Evolutionary conservation across 2,797 vertebrate species (phyloP), one percentile per base, ranked within the genome.

Genomic region (Clarias pachynema): DNA sequence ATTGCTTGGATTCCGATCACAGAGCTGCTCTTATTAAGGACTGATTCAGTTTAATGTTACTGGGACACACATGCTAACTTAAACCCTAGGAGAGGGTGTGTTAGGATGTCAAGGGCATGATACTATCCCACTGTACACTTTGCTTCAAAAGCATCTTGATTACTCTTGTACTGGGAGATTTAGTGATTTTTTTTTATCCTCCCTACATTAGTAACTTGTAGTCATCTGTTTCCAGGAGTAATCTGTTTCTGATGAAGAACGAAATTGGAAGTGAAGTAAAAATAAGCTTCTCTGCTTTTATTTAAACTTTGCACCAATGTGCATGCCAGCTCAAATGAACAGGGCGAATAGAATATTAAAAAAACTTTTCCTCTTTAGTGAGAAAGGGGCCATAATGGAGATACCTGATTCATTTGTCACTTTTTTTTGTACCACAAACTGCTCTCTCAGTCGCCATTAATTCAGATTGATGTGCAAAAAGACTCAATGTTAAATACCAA

Each of bases 371-470:
- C 4, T 56, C 14, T 20, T 75, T 16, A 56, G 16, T 75, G 2
- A 16, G 16, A 16, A 57, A 53, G 44, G 44, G 15, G 44, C 24
- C 18, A 22, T 57, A 77, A 31, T 20, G 26, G 73, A 57, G 26
- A 59, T 57, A 20, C 18, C 31, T 34, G 9, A 57, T 10, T 57
- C 31, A 44, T 40, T 56, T 56, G 53, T 74, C 57, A 60, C 60
- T 73, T 82, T 86, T 62, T 91, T 90, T 93, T 93, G 90, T 88
- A 88, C 89, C 53, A 87, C 83, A 90, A 90, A 92, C 59, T 44
- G 90, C 86, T 91, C 88, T 92, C 91, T 91, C 89, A 89, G 40
- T 85, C 5, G 81, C 31, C 34, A 63, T 70, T 62, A 31, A 82
- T 65, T 78, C 68, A 7, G 53, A 29, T 12, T 20, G 9, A 80